phyloP scores from a whole-genome alignment of 1,140 invertebrate genomes.

The Elymnias hypermnestra region DNA sequence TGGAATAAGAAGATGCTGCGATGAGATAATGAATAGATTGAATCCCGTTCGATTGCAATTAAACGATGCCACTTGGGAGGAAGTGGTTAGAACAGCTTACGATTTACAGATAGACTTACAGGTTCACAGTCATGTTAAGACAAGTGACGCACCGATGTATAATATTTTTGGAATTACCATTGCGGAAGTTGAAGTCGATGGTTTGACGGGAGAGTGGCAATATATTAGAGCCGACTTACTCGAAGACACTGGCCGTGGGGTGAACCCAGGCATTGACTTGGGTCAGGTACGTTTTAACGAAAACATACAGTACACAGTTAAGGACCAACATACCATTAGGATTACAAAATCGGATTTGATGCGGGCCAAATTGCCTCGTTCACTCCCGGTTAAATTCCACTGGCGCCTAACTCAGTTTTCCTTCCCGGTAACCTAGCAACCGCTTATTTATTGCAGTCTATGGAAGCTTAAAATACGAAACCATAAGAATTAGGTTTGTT shows the following conservation, averaged over 20 bases:
- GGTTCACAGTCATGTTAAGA: slow-evolving; percentile 76
- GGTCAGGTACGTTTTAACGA: slow-evolving; percentile 84
- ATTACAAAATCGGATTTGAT: no score
- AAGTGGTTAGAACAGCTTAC: slow-evolving; percentile 77
- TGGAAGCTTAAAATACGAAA: no score
- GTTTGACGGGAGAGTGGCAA: slow-evolving; percentile 84
- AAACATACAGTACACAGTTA: no score
- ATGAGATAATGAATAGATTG: slow-evolving; percentile 74
- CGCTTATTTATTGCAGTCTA: no score
- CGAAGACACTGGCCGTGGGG: slow-evolving; percentile 84
- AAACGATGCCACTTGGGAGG: slow-evolving; percentile 78
- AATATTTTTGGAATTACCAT: slow-evolving; percentile 77
- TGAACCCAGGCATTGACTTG: slow-evolving; percentile 87
- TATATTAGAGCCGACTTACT: slow-evolving; percentile 83
- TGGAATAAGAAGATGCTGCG: slow-evolving; percentile 35
- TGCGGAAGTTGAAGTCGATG: slow-evolving; percentile 83
- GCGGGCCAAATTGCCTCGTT: no score
- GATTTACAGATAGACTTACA: slow-evolving; percentile 78
- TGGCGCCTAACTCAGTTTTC: no score
- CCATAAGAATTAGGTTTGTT: no score
- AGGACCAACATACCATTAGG: no score
- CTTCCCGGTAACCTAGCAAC: no score
- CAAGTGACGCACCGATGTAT: slow-evolving; percentile 74
- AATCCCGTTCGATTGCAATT: slow-evolving; percentile 75
- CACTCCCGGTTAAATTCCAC: no score